Evolutionary conservation across 2,113 vertebrate genomes (phyloP), one percentile per base, ranked within the genome.

Genomic region (Chaetodon auriga): DNA sequence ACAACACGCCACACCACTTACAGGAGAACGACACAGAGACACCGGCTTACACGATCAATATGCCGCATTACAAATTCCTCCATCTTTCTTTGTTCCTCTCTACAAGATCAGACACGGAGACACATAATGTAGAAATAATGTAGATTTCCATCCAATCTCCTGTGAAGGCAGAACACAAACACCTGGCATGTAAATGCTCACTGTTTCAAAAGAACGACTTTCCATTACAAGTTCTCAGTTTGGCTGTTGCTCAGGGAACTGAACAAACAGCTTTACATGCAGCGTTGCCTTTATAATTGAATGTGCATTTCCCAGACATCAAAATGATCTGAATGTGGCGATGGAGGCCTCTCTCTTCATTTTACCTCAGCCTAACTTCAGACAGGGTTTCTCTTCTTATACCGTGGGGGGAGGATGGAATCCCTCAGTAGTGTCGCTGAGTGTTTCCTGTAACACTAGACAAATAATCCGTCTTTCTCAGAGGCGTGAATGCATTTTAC

Each of bases 401-500:
- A 71, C 85, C 68, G 21, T 21, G 21, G 83, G 63, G 80, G 75
- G 78, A 79, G 76, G 85, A 84, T 72, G 78, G 86, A 92, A 89
- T 93, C 86, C 90, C 89, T 88, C 82, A 79, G 86, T 66, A 65
- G 68, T 92, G 93, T 91, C 78, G 82, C 82, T 57, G 84, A 93
- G 75, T 94, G 90, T 93, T 94, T 93, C 93, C 87, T 92, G 87
- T 91, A 75, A 87, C 86, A 85, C 87, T 75, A 84, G 82, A 87
- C 86, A 87, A 92, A 92, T 92, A 90, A 91, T 87, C 84, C 84
- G 68, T 80, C 76, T 64, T 36, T 90, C 94, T 94, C 92, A 89
- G 85, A 92, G 93, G 94, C 81, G 70, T 94, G 94, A 94, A 91
- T 94, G 93, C 94, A 94, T 96, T 96, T 95, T 92, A 91, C 95